Percentiles rank a stretch among this genome's conserved stretches.
phyloP scores from a whole-genome alignment of 1,140 invertebrate genomes.

The Arctopsyche grandis region DNA sequence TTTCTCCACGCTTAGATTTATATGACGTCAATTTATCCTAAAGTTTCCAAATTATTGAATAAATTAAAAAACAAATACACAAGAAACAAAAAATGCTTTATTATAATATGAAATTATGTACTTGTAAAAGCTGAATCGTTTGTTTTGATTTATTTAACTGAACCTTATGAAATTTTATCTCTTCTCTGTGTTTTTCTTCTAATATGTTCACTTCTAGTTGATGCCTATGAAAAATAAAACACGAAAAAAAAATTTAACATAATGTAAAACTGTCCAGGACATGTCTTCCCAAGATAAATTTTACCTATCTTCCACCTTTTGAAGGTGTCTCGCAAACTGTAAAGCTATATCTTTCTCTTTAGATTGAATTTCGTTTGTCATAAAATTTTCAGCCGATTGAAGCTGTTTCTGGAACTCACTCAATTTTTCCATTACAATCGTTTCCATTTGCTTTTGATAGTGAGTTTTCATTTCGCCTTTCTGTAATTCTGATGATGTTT shows the following conservation, averaged over 20 bases:
- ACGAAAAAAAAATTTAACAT: conserved; percentile 1
- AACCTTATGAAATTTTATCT: conserved; percentile 74
- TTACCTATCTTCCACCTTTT: conserved; percentile 75
- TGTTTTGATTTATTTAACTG: conserved; percentile 74
- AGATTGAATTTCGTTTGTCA: conserved; percentile 73
- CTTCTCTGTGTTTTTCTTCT: conserved; percentile 82
- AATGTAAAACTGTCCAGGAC: too few relatives aligned
- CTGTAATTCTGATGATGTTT: conserved; percentile 71
- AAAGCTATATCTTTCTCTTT: conserved; percentile 75
- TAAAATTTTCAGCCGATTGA: conserved; percentile 72
- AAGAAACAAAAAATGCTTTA: conserved; percentile 11
- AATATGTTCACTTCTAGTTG: conserved; percentile 76
- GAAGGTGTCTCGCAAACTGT: conserved; percentile 75
- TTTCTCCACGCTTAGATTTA: conserved; percentile 66
- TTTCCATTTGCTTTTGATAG: conserved; percentile 83
- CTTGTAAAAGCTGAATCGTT: conserved; percentile 71
- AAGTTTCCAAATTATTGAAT: background rate
- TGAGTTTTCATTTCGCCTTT: conserved; percentile 75
- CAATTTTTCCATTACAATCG: conserved; percentile 78
- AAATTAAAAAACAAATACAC: conserved; percentile 2
- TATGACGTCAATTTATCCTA: conserved; percentile 61
- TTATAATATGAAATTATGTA: conserved; percentile 38
- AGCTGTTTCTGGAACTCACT: conserved; percentile 81
- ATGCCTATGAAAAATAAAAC: conserved; percentile 67
- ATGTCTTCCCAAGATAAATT: too few relatives aligned